A percentile compares a stretch with the other conserved stretches of the same genome.
Evolutionary conservation across 2,113 vertebrate species (phyloP).

Genomic region (Vimba vimba): DNA sequence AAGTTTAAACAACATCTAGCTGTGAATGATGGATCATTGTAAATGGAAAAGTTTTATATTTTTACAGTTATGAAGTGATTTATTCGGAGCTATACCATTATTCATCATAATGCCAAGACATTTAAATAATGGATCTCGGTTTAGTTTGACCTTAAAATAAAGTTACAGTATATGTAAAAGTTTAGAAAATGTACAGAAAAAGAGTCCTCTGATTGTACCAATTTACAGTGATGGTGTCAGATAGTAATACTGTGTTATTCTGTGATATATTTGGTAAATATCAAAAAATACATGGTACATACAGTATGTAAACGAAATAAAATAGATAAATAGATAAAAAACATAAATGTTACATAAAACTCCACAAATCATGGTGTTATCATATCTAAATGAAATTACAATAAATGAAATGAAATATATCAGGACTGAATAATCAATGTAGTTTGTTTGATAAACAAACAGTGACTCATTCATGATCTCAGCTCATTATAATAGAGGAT

Average conservation of each 20-base stretch:
- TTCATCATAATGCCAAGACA: neutral
- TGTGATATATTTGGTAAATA: too few relatives aligned
- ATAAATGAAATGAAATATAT: too few relatives aligned
- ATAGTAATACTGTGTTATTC: neutral
- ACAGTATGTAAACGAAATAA: too few relatives aligned
- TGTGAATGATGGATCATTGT: neutral
- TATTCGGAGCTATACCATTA: neutral
- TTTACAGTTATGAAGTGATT: neutral
- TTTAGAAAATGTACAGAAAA: neutral
- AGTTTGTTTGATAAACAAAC: neutral
- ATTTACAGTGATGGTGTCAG: neutral
- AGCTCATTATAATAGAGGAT: neutral
- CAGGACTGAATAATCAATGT: neutral
- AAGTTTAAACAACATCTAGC: neutral
- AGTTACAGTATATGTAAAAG: neutral
- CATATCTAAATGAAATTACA: too few relatives aligned
- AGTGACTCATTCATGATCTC: constrained; percentile 5
- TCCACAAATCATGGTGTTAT: too few relatives aligned
- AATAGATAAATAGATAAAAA: too few relatives aligned
- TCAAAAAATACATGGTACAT: too few relatives aligned
- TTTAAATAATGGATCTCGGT: neutral
- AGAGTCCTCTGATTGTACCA: neutral
- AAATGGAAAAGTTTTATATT: neutral
- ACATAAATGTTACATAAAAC: too few relatives aligned
- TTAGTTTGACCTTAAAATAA: neutral